A percentile compares a stretch with the other conserved stretches of the same genome.
Conservation (phyloP, 2,113 vertebrate genomes). For the Nanorana parkeri region DNA sequence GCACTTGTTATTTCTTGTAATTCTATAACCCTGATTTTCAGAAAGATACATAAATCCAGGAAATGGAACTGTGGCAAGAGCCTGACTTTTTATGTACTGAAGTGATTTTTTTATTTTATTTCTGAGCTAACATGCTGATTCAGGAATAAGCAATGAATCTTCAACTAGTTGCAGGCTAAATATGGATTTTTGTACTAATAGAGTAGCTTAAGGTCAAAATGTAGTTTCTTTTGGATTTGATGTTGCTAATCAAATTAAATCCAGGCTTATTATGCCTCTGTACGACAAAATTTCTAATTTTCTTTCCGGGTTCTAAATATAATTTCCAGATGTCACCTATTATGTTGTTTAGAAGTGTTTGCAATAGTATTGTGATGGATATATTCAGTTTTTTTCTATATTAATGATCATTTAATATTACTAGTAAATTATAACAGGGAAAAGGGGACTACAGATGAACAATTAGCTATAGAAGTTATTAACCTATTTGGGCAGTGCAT, state of each 20-base stretch:
- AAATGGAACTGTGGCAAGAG: constrained; percentile 34
- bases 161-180: constrained; percentile 45
- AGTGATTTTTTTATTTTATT: constrained; percentile 46
- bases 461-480: too few species aligned
- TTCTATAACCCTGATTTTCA: constrained; percentile 11
- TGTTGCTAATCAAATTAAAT: constrained; percentile 46
- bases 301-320: not conserved
- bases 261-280: constrained; percentile 2
- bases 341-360: too few species aligned
- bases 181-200: constrained; percentile 46
- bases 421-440: too few species aligned
- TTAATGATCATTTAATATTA: too few species aligned
- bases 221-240: constrained; percentile 8
- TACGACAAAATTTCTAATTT: constrained; percentile 5
- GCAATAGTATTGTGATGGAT: too few species aligned
- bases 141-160: constrained; percentile 46
- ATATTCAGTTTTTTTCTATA: too few species aligned
- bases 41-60: constrained; percentile 28
- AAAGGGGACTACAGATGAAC: too few species aligned
- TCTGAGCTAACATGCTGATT: constrained; percentile 42
- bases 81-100: constrained; percentile 40
- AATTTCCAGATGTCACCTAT: not conserved
- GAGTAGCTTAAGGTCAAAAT: constrained; percentile 43
- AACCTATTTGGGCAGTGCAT: too few species aligned
- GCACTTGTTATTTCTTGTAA: constrained; percentile 9